phyloP scores from a whole-genome alignment of 2,888 invertebrate species.

The Pandemis heparana region DNA sequence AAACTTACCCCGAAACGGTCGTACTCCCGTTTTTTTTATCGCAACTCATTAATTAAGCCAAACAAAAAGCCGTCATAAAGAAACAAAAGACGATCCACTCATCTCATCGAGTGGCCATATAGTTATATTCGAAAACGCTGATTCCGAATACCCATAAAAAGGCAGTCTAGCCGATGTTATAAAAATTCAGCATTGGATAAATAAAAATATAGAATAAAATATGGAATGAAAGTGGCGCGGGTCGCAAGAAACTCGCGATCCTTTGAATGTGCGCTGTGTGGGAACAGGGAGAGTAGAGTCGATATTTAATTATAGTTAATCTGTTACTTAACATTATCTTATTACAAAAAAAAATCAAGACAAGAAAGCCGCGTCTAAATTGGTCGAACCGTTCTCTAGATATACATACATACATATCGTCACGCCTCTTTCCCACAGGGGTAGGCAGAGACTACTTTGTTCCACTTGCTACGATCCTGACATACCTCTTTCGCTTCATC shows the following conservation, averaged over 20 bases:
- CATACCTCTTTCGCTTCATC: no score
- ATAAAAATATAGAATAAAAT: slow-evolving; percentile 84
- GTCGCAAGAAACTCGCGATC: slow-evolving; percentile 81
- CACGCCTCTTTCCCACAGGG: no score
- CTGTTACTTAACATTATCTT: no score
- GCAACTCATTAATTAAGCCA: slow-evolving; percentile 35
- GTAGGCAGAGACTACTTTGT: no score
- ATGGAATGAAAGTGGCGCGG: slow-evolving; percentile 83
- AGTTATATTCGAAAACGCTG: slow-evolving; percentile 55
- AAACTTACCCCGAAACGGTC: slow-evolving; percentile 2
- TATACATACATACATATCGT: no score
- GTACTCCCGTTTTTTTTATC: slow-evolving; percentile 15
- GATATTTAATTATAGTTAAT: slow-evolving; percentile 22
- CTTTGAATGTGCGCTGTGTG: slow-evolving; percentile 78
- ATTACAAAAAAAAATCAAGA: no score
- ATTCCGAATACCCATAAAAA: slow-evolving; percentile 68
- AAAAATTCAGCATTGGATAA: slow-evolving; percentile 79
- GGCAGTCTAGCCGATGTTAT: slow-evolving; percentile 72
- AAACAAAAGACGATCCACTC: slow-evolving; percentile 15
- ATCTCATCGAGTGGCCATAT: slow-evolving; percentile 38
- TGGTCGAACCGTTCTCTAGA: no score
- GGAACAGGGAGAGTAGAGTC: slow-evolving; percentile 56
- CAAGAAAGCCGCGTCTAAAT: no score
- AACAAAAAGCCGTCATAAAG: slow-evolving; percentile 24
- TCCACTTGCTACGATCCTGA: no score